Conservation (phyloP, 2,888 invertebrate species). For the Hirtodrosophila confusa region DNA sequence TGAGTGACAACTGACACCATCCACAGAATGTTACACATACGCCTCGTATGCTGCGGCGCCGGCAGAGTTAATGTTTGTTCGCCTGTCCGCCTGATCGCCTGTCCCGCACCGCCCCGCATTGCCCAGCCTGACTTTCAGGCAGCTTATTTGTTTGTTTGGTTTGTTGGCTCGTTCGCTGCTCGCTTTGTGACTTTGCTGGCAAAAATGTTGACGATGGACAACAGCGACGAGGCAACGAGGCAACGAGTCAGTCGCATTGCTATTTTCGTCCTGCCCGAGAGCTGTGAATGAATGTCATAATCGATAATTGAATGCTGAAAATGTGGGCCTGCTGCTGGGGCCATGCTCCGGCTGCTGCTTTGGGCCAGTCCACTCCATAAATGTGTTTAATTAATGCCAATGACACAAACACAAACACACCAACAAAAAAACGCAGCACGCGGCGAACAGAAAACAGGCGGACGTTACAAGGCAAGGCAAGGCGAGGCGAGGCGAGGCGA, state of each 20-base stretch:
- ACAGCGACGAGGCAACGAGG: constrained; percentile 4
- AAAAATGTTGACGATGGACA: constrained; percentile 38
- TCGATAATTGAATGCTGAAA: constrained; percentile 78
- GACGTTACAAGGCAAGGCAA: no score
- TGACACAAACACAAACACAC: constrained; percentile 55
- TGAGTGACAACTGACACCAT: constrained; percentile 52
- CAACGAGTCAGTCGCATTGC: constrained; percentile 38
- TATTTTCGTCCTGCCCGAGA: constrained; percentile 64
- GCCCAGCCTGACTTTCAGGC: not conserved
- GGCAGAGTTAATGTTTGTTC: constrained; percentile 38
- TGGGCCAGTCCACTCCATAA: constrained; percentile 49
- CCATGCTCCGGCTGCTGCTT: constrained; percentile 17
- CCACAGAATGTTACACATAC: constrained; percentile 52
- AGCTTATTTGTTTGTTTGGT: constrained; percentile 51
- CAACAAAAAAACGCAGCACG: not conserved
- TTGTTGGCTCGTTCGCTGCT: constrained; percentile 53
- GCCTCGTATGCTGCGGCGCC: constrained; percentile 24
- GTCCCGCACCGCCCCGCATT: not conserved
- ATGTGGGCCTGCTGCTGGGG: constrained; percentile 31
- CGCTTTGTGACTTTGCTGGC: constrained; percentile 60
- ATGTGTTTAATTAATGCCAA: constrained; percentile 78
- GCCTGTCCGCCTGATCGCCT: not conserved
- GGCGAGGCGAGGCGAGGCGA: no score
- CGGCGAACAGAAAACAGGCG: no score
- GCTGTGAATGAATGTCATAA: constrained; percentile 78